phyloP scores from a whole-genome alignment of 2,888 invertebrate genomes.

The Cataglyphis livida region DNA sequence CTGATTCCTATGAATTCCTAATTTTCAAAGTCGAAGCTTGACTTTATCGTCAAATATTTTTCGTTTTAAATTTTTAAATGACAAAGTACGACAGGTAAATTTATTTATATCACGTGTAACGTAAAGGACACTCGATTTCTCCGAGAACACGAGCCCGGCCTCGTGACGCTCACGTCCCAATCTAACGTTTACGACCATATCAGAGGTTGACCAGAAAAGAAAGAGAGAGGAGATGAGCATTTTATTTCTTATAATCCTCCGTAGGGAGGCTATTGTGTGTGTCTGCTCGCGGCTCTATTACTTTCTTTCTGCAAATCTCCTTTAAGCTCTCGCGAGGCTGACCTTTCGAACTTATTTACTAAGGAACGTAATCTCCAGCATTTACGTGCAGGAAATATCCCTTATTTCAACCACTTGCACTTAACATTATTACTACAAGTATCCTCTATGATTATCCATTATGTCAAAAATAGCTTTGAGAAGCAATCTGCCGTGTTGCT shows the following conservation, averaged over 20 bases:
- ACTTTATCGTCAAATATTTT: neutral
- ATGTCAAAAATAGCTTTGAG: slow-evolving; percentile 1
- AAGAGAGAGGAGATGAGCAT: neutral
- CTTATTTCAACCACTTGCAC: neutral
- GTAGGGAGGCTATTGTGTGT: neutral
- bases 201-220: neutral
- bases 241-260: slow-evolving; percentile 25
- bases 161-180: neutral
- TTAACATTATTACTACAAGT: slow-evolving; percentile 29
- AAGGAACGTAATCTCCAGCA: slow-evolving; percentile 30
- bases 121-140: slow-evolving; percentile 14
- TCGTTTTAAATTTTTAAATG: neutral
- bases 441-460: neutral
- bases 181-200: slow-evolving; percentile 15
- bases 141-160: neutral
- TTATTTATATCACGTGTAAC: slow-evolving; percentile 26
- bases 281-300: slow-evolving; percentile 12
- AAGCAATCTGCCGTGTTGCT: slow-evolving; percentile 18
- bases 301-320: slow-evolving; percentile 17
- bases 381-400: neutral
- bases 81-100: neutral
- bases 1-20: neutral
- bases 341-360: slow-evolving; percentile 28
- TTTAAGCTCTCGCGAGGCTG: neutral
- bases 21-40: neutral